A percentile compares a stretch with the other conserved stretches of the same genome.
These are phyloP conservation scores for Pseudomyrmex pallidus DNA, from an alignment of 1,140 invertebrate species.

Conservation along the genomic window DNA sequence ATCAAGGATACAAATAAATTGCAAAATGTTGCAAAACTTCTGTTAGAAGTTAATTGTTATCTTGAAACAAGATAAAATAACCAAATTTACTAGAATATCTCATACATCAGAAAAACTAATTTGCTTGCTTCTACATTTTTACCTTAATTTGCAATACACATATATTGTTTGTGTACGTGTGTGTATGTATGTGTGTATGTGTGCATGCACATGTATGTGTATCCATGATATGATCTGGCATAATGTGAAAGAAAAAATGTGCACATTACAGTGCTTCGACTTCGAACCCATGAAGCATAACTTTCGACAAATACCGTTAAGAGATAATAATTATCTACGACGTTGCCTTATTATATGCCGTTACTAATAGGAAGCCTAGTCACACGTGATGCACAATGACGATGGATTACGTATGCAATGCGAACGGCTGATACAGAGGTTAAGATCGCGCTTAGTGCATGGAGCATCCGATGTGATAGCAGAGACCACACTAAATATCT, in stretches of 20 bases:
- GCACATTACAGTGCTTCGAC: neutral
- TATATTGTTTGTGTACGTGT: no score
- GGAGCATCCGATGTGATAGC: conserved; percentile 76
- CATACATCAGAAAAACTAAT: no score
- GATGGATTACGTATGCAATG: conserved; percentile 6
- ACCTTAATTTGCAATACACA: no score
- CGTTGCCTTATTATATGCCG: neutral
- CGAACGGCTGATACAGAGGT: conserved; percentile 71
- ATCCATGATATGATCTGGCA: neutral
- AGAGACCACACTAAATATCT: conserved; percentile 67
- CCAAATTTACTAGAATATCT: no score
- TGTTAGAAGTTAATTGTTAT: neutral
- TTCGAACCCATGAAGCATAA: conserved; percentile 21
- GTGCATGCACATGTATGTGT: no score
- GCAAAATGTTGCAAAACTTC: neutral
- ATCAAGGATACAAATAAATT: neutral
- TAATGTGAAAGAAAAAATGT: no score
- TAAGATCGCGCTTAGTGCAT: conserved; percentile 75
- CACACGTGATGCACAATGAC: neutral
- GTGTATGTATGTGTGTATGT: no score
- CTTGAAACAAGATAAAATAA: no score
- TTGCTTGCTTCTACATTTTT: no score
- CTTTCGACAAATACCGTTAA: conserved; percentile 55
- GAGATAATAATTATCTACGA: neutral
- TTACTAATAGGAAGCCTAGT: neutral